Base-by-base conservation (phyloP, 2,888 invertebrate species). In the Sphinx pinastri region DNA sequence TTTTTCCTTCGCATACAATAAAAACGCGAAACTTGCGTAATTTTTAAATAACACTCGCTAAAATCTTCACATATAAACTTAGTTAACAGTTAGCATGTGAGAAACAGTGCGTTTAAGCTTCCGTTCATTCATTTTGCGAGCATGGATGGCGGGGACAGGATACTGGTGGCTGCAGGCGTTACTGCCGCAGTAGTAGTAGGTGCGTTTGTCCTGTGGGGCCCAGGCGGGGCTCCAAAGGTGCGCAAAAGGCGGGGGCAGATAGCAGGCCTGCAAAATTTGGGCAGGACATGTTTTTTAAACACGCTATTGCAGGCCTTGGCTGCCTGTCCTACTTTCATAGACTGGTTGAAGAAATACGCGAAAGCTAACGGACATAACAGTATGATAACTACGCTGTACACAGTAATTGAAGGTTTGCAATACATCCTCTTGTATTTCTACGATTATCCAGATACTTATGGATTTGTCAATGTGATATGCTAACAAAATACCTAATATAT, bases 231-330 rank as follows among this genome's bases (percentile, higher is more conserved):
- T 79, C 90, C 95, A 7, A 93, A 95, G 72, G 90, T 95, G 71
- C 92, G 95, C 54, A 95, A 95, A 81, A 92, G 95, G 49, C 93
- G 95, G 79, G 98, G 97, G 31, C 96, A 97, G 85, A 95, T 98
- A 69, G 96, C 97, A 45, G 99, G 99, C 11, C 94, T 99, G 54
- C 97, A 97, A 77, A 99, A 99, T 93, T 95, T 98, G 75, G 99
- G 99, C 58, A 96, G 97, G 78, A 98, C 98, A 0, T 99, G 99
- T 89, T 99, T 99, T 87, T 92, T 99, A 70, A 99, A 99, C 91
- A 97, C 98, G 0, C 93, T 99, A 66, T 94, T 99, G 45, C 99
- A 99, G 92, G 97, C 98, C 2, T 92, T 99, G 76, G 98, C 98
- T 38, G 97, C 98, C 5, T 98, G 98, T 87, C 97, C 98, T 54